Evolutionary conservation across 2,113 vertebrate species (phyloP).

Genomic region (Tetrax tetrax): DNA sequence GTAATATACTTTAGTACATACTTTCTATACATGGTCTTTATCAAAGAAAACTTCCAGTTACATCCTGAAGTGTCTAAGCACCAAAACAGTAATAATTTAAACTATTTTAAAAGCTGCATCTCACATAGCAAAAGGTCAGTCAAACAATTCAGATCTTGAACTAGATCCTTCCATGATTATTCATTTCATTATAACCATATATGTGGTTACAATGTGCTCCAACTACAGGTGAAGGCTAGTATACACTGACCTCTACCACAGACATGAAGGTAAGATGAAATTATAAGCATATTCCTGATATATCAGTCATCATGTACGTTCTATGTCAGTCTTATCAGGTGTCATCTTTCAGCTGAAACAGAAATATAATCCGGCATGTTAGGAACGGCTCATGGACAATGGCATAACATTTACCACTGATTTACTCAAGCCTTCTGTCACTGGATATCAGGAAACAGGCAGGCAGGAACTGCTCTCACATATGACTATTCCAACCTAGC

Average conservation of each 20-base stretch:
- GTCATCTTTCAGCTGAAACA: background rate
- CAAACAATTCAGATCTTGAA: background rate
- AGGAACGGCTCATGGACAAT: background rate
- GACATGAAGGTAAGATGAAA: background rate
- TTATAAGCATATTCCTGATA: background rate
- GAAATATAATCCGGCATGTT: background rate
- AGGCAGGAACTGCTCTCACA: background rate
- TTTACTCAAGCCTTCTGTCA: background rate
- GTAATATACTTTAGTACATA: background rate
- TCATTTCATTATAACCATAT: background rate
- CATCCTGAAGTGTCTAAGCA: background rate
- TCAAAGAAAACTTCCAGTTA: background rate
- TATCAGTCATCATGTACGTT: background rate
- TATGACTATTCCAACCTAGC: background rate
- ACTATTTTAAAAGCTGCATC: background rate
- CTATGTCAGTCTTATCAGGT: background rate
- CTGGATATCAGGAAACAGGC: background rate
- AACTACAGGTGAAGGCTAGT: background rate
- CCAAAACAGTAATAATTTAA: background rate
- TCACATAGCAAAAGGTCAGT: background rate
- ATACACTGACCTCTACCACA: background rate
- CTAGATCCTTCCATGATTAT: background rate
- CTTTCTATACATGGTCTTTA: background rate
- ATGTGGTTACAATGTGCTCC: background rate
- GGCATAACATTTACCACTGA: background rate